A percentile compares a stretch with the other conserved stretches of the same genome.
Evolutionary conservation across 2,797 vertebrate genomes (phyloP).

Genomic region (Buphagus erythrorhynchus): DNA sequence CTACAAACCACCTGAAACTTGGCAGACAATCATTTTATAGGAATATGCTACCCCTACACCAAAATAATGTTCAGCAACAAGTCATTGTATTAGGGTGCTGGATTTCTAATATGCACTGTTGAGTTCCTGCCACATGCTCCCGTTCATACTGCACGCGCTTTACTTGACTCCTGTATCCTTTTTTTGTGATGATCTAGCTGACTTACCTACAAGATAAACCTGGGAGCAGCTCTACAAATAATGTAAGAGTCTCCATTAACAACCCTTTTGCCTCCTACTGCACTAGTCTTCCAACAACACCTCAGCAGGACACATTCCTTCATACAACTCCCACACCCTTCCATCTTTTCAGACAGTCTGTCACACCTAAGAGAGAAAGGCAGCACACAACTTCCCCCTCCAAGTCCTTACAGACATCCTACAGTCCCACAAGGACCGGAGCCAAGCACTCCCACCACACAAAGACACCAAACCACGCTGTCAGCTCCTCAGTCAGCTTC

Average conservation of each 20-base stretch:
- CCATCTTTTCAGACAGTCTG: background rate
- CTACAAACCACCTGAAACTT: background rate
- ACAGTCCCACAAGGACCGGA: background rate
- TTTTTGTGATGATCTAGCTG: background rate
- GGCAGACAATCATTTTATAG: background rate
- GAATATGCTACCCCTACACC: accelerated
- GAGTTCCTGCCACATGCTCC: background rate
- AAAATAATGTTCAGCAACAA: background rate
- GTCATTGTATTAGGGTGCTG: background rate
- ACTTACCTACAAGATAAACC: background rate
- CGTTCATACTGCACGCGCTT: accelerated
- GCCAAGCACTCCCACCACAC: background rate
- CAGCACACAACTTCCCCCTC: background rate
- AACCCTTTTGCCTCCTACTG: background rate
- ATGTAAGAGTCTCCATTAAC: background rate
- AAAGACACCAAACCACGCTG: background rate
- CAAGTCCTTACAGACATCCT: background rate
- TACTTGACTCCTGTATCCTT: background rate
- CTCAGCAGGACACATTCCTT: background rate
- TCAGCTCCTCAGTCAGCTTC: background rate
- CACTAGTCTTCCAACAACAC: background rate
- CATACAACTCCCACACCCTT: background rate
- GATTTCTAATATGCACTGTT: background rate
- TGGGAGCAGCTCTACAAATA: background rate
- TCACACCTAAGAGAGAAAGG: background rate